Evolutionary conservation across 1,140 invertebrate genomes (phyloP), one percentile per base, ranked within the genome.

Genomic region (Chlorops oryzae): DNA sequence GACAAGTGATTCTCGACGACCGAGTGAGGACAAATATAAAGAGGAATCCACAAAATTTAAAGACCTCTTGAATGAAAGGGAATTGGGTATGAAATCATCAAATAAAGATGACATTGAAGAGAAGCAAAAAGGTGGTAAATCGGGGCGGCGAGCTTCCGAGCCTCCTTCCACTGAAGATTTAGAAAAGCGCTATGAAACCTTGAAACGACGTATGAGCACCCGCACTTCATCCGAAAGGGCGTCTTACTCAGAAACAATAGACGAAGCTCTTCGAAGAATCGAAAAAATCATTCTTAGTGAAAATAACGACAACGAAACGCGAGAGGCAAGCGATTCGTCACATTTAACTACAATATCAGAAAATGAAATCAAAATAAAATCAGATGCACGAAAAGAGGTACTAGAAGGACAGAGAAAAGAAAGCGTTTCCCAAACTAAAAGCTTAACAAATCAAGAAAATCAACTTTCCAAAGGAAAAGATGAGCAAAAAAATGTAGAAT

Each of bases 91-190:
- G 28, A 32, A 32, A 15, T 32, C 28, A 9, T 32, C 28, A 15
- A 32, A 32, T 15, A 15, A 32, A 32, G 28, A 32, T 32, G 28
- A 32, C 28, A 9, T 10, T 9, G 15, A 15, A 32, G 28, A 32
- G 28, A 15, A 32, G 28, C 9, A 32, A 15, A 32, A 32, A 32
- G 9, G 9, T 15, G 15, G 28, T 32, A 32, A 44, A 5, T 43
- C 9, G 7, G 59, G 65, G 12, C 48, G 65, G 15, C 55, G 66
- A 3, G 61, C 63, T 5, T 70, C 66, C 0, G 66, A 70, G 5
- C 65, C 66, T 0, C 66, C 66, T 1, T 60, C 66, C 2, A 69
- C 61, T n/a, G 66, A 70, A 41, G 66, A 70, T 42, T 45, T 70
- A 6, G 66, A 70, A 9, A 63, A 69, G 27, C 59, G 66, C 12